Evolutionary conservation across 2,113 vertebrate species (phyloP), one percentile per base, ranked within the genome.

Genomic region (Cervus canadensis): DNA sequence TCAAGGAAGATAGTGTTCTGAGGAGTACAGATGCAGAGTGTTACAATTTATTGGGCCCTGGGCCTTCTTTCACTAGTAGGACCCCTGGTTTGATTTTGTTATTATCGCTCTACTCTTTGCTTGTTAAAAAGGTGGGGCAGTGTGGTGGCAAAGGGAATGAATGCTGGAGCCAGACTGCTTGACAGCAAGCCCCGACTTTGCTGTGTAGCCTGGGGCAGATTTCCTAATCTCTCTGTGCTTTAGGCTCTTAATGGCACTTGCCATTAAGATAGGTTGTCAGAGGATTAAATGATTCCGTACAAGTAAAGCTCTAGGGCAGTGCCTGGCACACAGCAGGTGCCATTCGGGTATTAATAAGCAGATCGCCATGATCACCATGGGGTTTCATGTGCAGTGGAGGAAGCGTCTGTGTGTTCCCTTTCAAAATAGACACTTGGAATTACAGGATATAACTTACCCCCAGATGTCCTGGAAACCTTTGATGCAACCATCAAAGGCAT

Each of bases 41-140:
- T 36, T 28, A 11, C 40, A 43, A 1, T 6, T 50, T 5, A 0
- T 1, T 0, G 0, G 86, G 4, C 5, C 12, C 23, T 16, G 1
- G 60, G 14, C 45, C 60, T 88, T 12, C 83, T 54, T 16, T 28
- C 3, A 1, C 48, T 33, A 0, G 1, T 10, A 28, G 45, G 25
- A 9, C 45, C 43, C 85, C 12, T 40, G 25, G 10, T 25, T 40
- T 54, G 23, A 21, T 57, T 48, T 9, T 25, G 2, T 36, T 30
- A 21, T n/a, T 50, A 4, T 11, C 6, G 40, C 13, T 13, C 71
- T 83, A 50, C 28, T 21, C 2, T 59, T 57, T n/a, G 87, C 14
- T 48, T 45, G 23, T 83, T 52, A 19, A 15, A 30, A 62, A 11
- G 23, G 71, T 6, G 2, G 26, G 25, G 2, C 1, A 3, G 5